These are phyloP conservation scores for Distichodus sexfasciatus DNA, from an alignment of 2,797 vertebrate genomes.

Conservation along the genomic window DNA sequence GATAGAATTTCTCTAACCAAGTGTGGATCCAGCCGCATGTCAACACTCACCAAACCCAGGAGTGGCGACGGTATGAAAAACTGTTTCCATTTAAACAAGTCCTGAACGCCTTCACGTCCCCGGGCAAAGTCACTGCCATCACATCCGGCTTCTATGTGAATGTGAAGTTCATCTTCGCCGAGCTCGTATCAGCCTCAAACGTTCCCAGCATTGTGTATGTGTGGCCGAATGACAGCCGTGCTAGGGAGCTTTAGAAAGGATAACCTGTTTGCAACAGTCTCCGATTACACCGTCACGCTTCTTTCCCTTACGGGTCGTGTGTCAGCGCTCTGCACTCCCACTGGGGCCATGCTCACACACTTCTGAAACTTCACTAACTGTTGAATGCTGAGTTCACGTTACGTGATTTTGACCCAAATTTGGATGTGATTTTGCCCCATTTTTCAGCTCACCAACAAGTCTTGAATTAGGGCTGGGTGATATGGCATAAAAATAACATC, in stretches of 20 bases:
- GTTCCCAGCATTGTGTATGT: slow-evolving; percentile 22
- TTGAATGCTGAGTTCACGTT: no score
- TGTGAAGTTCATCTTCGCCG: not conserved
- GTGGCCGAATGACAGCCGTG: slow-evolving; percentile 11
- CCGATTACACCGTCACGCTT: slow-evolving; percentile 47
- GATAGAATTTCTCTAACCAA: no score
- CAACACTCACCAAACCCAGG: slow-evolving; percentile 53
- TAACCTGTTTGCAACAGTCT: slow-evolving; percentile 32
- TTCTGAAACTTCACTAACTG: slow-evolving; percentile 14
- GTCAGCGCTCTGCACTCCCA: slow-evolving; percentile 37
- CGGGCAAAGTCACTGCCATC: slow-evolving; percentile 37
- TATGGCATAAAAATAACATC: no score
- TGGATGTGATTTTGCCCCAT: no score
- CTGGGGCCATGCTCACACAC: slow-evolving; percentile 19
- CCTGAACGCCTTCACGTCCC: slow-evolving; percentile 26
- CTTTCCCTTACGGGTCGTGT: slow-evolving; percentile 47
- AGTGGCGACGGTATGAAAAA: slow-evolving; percentile 51
- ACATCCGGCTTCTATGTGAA: slow-evolving; percentile 18
- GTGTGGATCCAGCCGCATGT: not conserved
- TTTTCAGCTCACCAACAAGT: no score
- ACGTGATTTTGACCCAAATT: no score
- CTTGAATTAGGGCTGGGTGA: no score
- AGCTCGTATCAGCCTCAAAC: slow-evolving; percentile 20
- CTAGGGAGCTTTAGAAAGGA: slow-evolving; percentile 2
- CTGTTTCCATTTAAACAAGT: slow-evolving; percentile 28